Base-by-base conservation (phyloP, 1,140 invertebrate genomes). In the Zaprionus inermis region DNA sequence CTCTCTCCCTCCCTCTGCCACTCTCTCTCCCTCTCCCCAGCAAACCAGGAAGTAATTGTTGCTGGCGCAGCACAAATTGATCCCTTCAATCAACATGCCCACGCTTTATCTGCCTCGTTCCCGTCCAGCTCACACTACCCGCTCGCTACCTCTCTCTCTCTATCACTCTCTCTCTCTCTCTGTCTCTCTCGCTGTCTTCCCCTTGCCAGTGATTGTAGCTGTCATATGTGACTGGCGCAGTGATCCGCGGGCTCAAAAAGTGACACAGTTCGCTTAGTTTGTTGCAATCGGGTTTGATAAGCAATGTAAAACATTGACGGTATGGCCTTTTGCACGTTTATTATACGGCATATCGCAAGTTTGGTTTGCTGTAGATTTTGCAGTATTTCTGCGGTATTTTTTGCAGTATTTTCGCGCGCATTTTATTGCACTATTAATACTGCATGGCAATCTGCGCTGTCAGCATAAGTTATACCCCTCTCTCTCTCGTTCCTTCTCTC, bases 381-480 rank as follows among this genome's bases (percentile, higher is more conserved):
- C 18, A 49, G 44, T 49, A 49, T 54, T 28, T 32, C 2, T 32
- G 30, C 30, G 10, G 30, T 32, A 32, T 32, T 10, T 32, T 32
- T 32, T 32, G 30, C 44, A 49, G 44, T 49, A 49, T 54, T 28
- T 28, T 54, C 20, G 14, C 12, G 51, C 14, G 30, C 22, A 16
- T 54, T 54, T 54, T 54, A 54, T 54, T 22, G 14, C 22, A 28
- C 51, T 30, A 54, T 54, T 24, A 54, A 54, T 54, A 28, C 51
- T 49, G 44, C 44, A 49, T 12, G 44, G 18, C 44, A 49, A 49
- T 18, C 44, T 49, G 44, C 44, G 44, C 44, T 49, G 44, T 54
- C 22, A 46, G 52, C 36, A 32, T 46, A 18, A 65, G n/a, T 56
- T 56, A 41, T 65, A 5, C 24, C 24, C 5, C 24, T 28, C 24